Percentiles rank a stretch among this genome's conserved stretches.
These are phyloP conservation scores for Calyptommatus sinebrachiatus DNA, from an alignment of 2,113 vertebrate species.

Conservation along the genomic window DNA sequence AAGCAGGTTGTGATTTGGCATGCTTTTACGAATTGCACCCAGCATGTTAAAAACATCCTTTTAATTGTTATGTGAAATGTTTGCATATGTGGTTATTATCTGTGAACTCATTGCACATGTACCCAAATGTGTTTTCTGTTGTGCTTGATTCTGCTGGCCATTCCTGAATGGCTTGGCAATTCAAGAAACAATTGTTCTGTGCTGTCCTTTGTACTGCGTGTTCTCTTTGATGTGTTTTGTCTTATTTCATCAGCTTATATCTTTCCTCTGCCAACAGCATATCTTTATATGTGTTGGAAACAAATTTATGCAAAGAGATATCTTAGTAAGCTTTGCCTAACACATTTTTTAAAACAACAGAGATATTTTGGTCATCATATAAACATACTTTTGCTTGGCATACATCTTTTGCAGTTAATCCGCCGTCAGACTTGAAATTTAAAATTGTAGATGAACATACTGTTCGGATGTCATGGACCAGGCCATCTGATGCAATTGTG, in stretches of 20 bases:
- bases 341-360: conserved; percentile 42
- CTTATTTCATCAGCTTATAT: conserved; percentile 77
- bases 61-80: conserved; percentile 84
- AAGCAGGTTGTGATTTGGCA: conserved; percentile 81
- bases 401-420: conserved; percentile 83
- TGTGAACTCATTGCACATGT: conserved; percentile 82
- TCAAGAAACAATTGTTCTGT: conserved; percentile 90
- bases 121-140: conserved; percentile 84
- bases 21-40: conserved; percentile 82
- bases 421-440: conserved; percentile 92
- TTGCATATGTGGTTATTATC: conserved; percentile 84
- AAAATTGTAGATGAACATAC: conserved; percentile 93
- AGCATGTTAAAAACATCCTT: conserved; percentile 80
- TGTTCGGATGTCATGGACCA: conserved; percentile 91
- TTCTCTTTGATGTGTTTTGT: conserved; percentile 77
- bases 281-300: conserved; percentile 89
- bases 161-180: conserved; percentile 82
- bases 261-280: conserved; percentile 84
- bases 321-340: conserved; percentile 72
- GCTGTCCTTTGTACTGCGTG: conserved; percentile 82
- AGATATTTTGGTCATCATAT: conserved; percentile 54
- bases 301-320: conserved; percentile 85
- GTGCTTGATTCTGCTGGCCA: conserved; percentile 91
- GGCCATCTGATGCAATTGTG: conserved; percentile 78
- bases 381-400: conserved; percentile 42